Base-by-base conservation (phyloP, 2,113 vertebrate genomes). In the Clupea harengus region DNA sequence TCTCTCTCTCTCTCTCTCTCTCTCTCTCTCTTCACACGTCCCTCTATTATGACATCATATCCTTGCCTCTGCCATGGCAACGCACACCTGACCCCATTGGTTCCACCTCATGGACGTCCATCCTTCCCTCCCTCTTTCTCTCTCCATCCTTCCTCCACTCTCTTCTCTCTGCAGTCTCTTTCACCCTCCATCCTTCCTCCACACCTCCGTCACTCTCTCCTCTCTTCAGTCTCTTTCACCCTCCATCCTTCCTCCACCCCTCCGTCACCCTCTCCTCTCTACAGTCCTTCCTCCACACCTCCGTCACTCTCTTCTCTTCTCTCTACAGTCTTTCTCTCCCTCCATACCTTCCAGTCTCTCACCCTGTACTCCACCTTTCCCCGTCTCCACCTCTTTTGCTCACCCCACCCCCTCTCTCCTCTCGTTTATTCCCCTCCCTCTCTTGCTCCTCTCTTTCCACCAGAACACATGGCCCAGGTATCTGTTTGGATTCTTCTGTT, bases 41-140 rank as follows among this genome's bases (percentile, higher is more conserved):
- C 46, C 57, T 80, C 60, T 82, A 83, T 87, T 83, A 89, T 83
- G 81, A 86, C 85, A 86, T 84, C 46, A 25, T 83, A 88, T 86
- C 85, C 80, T 78, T 85, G 39, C 50, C 72, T 32, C 47, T 86
- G 82, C 85, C 85, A 87, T 87, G 81, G 84, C 81, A 87, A 87
- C 84, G 15, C 81, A 85, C 85, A 84, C 83, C 88, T 82, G 85
- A 85, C 85, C 64, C 64, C 64, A 32, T 20, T 82, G 5, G 18
- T 32, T 72, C 25, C 45, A 39, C 45, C 64, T 28, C 22, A 45
- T 45, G 45, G 28, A 11, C 45, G 46, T 39, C 64, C 20, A 6
- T 25, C 49, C 7, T 18, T 46, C 54, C 6, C 32, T n/a, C 39
- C 39, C 22, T 25, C 17, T 18, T 39, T 20, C 18, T 50, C 32